These are phyloP conservation scores for Lepidocolaptes lacrymiger DNA, from an alignment of 2,797 vertebrate genomes.

Conservation along the genomic window DNA sequence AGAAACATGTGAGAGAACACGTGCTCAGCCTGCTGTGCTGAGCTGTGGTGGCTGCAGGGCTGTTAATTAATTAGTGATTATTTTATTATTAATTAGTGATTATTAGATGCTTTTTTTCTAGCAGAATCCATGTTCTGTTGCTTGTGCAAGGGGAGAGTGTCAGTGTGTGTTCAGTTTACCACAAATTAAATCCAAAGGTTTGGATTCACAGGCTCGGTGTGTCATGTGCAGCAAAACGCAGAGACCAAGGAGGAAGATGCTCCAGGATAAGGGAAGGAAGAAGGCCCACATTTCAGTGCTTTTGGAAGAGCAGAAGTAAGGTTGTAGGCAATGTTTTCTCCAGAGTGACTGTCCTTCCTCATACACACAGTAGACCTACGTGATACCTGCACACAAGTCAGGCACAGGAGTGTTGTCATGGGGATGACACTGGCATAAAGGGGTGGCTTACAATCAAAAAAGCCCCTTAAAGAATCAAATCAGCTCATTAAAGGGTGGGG, in stretches of 20 bases:
- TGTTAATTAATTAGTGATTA: not conserved
- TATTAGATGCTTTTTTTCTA: not conserved
- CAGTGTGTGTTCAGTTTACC: not conserved
- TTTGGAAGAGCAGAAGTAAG: not conserved
- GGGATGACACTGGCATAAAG: not conserved
- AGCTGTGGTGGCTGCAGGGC: not conserved
- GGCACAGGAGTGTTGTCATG: not conserved
- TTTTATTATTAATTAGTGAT: not conserved
- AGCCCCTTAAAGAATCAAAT: not conserved
- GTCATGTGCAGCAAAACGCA: not conserved
- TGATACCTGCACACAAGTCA: fast-evolving
- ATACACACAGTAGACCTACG: fast-evolving
- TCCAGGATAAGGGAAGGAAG: not conserved
- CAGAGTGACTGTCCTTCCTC: not conserved
- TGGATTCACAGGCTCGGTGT: fast-evolving
- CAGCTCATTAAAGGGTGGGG: not conserved
- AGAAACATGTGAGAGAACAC: fast-evolving
- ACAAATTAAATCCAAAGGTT: not conserved
- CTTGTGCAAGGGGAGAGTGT: not conserved
- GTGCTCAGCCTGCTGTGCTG: not conserved
- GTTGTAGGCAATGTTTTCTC: not conserved
- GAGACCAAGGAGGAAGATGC: not conserved
- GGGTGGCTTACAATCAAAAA: not conserved
- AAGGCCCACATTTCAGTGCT: not conserved
- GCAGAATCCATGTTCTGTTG: not conserved